A percentile compares a stretch with the other conserved stretches of the same genome.
Evolutionary conservation across 2,797 vertebrate genomes (phyloP).

Genomic region (Neopelma chrysocephalum): DNA sequence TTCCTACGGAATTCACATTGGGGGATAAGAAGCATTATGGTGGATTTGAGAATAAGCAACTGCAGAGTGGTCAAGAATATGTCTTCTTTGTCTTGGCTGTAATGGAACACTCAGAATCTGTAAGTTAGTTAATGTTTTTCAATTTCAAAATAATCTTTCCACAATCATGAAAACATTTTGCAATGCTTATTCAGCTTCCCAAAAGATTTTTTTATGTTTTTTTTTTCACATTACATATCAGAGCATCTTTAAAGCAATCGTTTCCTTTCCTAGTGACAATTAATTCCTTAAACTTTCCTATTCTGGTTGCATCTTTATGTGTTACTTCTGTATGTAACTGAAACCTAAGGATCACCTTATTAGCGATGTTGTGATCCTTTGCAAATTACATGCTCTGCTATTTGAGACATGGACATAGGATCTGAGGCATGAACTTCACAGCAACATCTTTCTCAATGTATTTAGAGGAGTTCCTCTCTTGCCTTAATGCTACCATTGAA

Average conservation of each 20-base stretch:
- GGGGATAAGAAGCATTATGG: conserved; percentile 93
- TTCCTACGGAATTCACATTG: conserved; percentile 93
- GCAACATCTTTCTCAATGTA: background rate
- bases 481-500: background rate
- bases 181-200: background rate
- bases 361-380: background rate
- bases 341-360: background rate
- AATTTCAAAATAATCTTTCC: background rate
- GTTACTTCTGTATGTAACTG: background rate
- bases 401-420: background rate
- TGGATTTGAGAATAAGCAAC: conserved; percentile 95
- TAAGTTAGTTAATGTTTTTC: conserved; percentile 75
- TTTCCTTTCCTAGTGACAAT: background rate
- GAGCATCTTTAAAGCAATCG: background rate
- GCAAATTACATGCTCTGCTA: background rate
- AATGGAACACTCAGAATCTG: conserved; percentile 95
- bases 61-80: conserved; percentile 95
- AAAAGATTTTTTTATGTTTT: background rate
- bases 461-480: background rate
- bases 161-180: background rate
- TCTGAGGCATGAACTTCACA: conserved; percentile 12
- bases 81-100: conserved; percentile 96
- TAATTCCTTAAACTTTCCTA: background rate
- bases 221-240: background rate
- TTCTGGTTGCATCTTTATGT: background rate